Conservation (phyloP, 1,140 invertebrate species). For the Hylaeus anthracinus region DNA sequence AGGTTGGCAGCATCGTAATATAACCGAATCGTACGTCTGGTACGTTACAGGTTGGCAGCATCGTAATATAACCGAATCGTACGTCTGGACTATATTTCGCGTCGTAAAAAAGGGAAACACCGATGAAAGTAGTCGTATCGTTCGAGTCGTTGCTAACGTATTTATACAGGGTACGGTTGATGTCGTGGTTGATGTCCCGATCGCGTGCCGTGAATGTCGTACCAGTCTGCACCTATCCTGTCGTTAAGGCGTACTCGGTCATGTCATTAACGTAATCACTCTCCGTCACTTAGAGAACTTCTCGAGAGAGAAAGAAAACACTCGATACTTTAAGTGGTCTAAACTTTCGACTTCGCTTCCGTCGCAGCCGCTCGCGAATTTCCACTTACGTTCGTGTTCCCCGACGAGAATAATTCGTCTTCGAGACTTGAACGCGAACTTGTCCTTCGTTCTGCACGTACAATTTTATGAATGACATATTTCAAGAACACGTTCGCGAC, state of each 20-base stretch:
- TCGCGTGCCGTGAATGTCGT: slow-evolving; percentile 66
- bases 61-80: slow-evolving; percentile 56
- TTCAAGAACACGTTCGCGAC: background rate
- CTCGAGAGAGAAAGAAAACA: slow-evolving; percentile 44
- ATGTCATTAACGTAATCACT: slow-evolving; percentile 75
- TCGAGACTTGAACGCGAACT: background rate
- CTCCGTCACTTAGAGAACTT: slow-evolving; percentile 71
- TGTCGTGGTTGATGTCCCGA: slow-evolving; percentile 62
- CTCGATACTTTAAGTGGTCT: slow-evolving; percentile 63
- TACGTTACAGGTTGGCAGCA: slow-evolving; percentile 13
- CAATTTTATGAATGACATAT: background rate
- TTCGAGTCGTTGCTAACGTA: slow-evolving; percentile 16
- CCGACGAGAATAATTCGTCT: slow-evolving; percentile 26
- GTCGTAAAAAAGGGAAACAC: slow-evolving; percentile 50
- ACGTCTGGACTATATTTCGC: slow-evolving; percentile 25
- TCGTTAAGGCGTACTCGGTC: slow-evolving; percentile 51
- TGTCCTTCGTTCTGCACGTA: background rate
- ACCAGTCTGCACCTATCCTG: slow-evolving; percentile 72
- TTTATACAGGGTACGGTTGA: slow-evolving; percentile 38
- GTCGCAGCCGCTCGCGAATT: slow-evolving; percentile 28
- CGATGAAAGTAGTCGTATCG: slow-evolving; percentile 38
- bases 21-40: slow-evolving; percentile 42
- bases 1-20: slow-evolving; percentile 37
- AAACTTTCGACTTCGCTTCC: slow-evolving; percentile 42
- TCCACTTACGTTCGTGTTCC: slow-evolving; percentile 8